A percentile compares a stretch with the other conserved stretches of the same genome.
phyloP scores from a whole-genome alignment of 2,113 vertebrate genomes.

The Riparia riparia region DNA sequence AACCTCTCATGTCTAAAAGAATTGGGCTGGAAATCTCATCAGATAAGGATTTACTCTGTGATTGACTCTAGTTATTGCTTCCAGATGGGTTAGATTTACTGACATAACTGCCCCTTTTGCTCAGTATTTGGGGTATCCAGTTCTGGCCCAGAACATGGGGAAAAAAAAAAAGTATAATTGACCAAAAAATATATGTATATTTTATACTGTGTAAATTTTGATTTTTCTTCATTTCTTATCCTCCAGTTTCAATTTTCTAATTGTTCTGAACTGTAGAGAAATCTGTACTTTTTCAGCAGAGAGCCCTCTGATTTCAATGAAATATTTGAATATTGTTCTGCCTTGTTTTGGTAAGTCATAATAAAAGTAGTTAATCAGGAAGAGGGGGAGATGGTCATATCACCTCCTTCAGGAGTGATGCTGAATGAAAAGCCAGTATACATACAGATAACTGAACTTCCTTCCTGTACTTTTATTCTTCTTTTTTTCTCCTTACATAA shows the following conservation, averaged over 20 bases:
- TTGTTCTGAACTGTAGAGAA: not conserved
- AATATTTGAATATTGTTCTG: not conserved
- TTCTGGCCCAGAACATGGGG: not conserved
- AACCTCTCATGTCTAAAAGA: conserved; percentile 36
- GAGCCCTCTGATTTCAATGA: not conserved
- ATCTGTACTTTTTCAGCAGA: not conserved
- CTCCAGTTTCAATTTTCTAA: not conserved
- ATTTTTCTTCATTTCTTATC: not conserved
- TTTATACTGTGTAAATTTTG: not conserved
- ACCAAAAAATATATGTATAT: not conserved
- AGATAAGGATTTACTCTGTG: conserved; percentile 63
- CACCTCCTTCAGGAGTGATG: not conserved
- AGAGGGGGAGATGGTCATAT: not conserved
- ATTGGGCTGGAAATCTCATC: conserved; percentile 67
- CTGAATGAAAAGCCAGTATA: not conserved
- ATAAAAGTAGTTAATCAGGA: not conserved
- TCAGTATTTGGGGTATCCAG: conserved; percentile 3
- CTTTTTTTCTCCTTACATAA: not conserved
- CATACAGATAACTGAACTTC: not conserved
- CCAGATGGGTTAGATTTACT: conserved; percentile 46
- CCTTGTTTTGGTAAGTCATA: not conserved
- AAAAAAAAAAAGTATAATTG: not conserved
- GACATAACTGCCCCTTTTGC: not conserved
- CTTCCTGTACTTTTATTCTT: not conserved
- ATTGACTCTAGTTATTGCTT: conserved; percentile 58